A percentile compares a stretch with the other conserved stretches of the same genome.
phyloP scores from a whole-genome alignment of 2,888 invertebrate species.

The Hanleya hanleyi region DNA sequence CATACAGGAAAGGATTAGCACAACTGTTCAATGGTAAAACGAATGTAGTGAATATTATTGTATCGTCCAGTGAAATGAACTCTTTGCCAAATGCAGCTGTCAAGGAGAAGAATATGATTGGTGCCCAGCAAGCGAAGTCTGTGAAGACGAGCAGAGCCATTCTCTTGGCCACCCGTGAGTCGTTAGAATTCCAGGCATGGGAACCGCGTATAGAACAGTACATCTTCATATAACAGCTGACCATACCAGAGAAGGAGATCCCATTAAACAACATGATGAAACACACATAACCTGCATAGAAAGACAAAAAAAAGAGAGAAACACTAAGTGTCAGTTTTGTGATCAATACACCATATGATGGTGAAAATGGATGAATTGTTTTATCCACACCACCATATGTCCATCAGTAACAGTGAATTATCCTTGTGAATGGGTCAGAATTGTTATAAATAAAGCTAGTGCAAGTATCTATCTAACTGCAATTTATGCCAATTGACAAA shows the following conservation, averaged over 20 bases:
- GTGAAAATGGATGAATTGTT: no score
- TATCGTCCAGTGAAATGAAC: conserved; percentile 93
- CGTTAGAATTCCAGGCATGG: conserved; percentile 96
- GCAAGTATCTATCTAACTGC: no score
- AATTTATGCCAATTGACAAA: no score
- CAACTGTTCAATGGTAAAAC: conserved; percentile 96
- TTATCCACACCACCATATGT: no score
- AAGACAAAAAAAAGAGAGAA: not conserved
- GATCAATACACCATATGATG: no score
- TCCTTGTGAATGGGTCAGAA: no score
- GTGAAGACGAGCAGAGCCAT: conserved; percentile 98
- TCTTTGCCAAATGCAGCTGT: conserved; percentile 94
- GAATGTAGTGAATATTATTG: conserved; percentile 96
- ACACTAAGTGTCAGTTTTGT: no score
- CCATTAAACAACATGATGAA: conserved; percentile 70
- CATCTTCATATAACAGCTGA: conserved; percentile 98
- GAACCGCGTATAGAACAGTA: conserved; percentile 98
- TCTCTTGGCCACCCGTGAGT: conserved; percentile 94
- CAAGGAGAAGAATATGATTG: conserved; percentile 95
- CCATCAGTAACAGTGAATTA: no score
- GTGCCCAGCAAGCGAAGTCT: conserved; percentile 98
- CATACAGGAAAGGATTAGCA: conserved; percentile 98
- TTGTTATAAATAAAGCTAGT: no score
- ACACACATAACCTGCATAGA: conserved; percentile 65
- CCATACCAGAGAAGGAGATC: conserved; percentile 92